phyloP scores from a whole-genome alignment of 1,140 invertebrate genomes.

The Sesamia nonagrioides region DNA sequence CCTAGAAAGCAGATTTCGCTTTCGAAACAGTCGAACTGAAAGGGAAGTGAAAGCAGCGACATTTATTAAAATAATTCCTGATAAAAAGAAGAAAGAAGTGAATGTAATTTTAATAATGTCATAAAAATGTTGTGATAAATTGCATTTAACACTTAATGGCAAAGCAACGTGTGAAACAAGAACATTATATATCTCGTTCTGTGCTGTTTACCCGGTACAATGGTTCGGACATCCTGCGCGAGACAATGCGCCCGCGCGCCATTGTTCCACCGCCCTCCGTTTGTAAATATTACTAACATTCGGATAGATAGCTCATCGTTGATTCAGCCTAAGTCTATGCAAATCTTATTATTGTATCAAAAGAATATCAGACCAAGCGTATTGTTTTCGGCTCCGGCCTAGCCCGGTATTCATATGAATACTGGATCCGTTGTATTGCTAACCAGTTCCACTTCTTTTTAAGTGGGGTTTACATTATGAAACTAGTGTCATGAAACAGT shows the following conservation, averaged over 20 bases:
- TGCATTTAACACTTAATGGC: slow-evolving; percentile 49
- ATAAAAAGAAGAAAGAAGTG: background rate
- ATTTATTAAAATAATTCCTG: slow-evolving; percentile 11
- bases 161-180: slow-evolving; percentile 57
- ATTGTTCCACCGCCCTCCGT: slow-evolving; percentile 78
- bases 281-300: slow-evolving; percentile 77
- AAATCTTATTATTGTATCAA: slow-evolving; percentile 50
- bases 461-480: too few species aligned
- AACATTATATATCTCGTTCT: slow-evolving; percentile 78
- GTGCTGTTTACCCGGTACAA: slow-evolving; percentile 82
- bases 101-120: slow-evolving; percentile 19
- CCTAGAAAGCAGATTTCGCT: slow-evolving; percentile 43
- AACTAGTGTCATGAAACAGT: too few species aligned
- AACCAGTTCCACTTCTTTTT: background rate
- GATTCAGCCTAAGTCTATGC: slow-evolving; percentile 51
- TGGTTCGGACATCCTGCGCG: slow-evolving; percentile 82
- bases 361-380: slow-evolving; percentile 16
- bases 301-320: slow-evolving; percentile 63
- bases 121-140: slow-evolving; percentile 41
- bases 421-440: background rate
- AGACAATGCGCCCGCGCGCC: slow-evolving; percentile 79
- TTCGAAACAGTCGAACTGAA: slow-evolving; percentile 10
- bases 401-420: background rate
- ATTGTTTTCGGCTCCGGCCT: slow-evolving; percentile 23
- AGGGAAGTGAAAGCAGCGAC: slow-evolving; percentile 22